phyloP scores from a whole-genome alignment of 2,113 vertebrate genomes.

The Potamarius usumacintae region DNA sequence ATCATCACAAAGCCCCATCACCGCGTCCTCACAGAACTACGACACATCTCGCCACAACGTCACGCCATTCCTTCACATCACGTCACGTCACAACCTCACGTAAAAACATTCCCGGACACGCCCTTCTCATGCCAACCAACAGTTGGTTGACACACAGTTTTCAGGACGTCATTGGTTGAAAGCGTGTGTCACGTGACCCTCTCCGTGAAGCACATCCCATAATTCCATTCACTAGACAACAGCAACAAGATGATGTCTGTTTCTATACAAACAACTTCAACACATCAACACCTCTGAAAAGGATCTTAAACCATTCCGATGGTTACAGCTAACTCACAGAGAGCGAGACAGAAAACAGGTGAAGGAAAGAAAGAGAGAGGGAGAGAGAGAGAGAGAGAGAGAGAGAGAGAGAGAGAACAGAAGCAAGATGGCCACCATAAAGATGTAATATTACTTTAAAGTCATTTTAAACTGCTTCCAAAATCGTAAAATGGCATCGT shows the following conservation, averaged over 20 bases:
- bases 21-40: not conserved
- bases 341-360: not conserved
- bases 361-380: not conserved
- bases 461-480: conserved; percentile 10
- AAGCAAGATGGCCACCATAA: conserved; percentile 4
- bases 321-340: not conserved
- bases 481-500: not conserved
- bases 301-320: not conserved
- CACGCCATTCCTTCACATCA: not conserved
- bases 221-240: not conserved
- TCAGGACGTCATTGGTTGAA: not conserved
- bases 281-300: not conserved
- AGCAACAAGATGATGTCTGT: not conserved
- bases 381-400: not conserved
- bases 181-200: not conserved
- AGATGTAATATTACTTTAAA: conserved; percentile 5
- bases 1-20: not conserved
- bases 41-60: too few relatives aligned
- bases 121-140: not conserved
- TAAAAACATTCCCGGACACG: not conserved
- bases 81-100: not conserved
- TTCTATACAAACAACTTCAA: not conserved
- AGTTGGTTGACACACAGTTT: not conserved
- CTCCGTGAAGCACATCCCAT: not conserved
- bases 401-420: not conserved